Percentiles rank a stretch among this genome's conserved stretches.
Evolutionary conservation across 1,140 invertebrate species (phyloP).

Genomic region (Sipha flava): DNA sequence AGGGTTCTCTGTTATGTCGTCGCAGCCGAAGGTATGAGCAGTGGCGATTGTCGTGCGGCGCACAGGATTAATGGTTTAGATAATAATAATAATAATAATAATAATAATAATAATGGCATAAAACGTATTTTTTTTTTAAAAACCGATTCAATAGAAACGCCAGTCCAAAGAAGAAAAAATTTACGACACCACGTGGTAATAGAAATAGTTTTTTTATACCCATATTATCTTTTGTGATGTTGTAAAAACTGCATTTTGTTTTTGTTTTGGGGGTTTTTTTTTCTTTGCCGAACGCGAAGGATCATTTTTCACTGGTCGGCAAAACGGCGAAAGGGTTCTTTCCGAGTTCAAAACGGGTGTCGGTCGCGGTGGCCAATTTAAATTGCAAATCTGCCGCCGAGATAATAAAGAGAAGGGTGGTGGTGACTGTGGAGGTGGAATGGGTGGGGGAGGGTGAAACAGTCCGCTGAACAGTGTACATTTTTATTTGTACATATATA

Average conservation of each 20-base stretch:
- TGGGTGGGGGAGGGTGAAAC: too few relatives aligned
- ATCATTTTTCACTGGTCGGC: slow-evolving; percentile 16
- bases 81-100: not conserved
- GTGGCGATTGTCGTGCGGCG: not conserved
- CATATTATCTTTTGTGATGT: too few relatives aligned
- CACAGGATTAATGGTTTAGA: not conserved
- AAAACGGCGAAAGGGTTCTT: slow-evolving; percentile 15
- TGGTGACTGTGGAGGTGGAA: too few relatives aligned
- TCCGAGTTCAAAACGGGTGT: too few relatives aligned
- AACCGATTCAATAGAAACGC: not conserved
- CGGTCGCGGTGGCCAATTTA: not conserved
- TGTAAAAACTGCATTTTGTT: not conserved
- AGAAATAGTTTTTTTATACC: too few relatives aligned
- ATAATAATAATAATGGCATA: not conserved
- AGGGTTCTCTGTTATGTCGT: not conserved
- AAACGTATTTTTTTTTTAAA: not conserved
- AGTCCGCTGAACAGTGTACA: too few relatives aligned
- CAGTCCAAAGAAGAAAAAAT: not conserved
- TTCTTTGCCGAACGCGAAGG: not conserved
- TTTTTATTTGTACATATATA: too few relatives aligned
- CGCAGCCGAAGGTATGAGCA: not conserved
- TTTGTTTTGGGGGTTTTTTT: not conserved
- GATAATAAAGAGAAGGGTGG: not conserved
- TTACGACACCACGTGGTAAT: not conserved
- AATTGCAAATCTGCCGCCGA: not conserved